Evolutionary conservation across 2,113 vertebrate species (phyloP).

Genomic region (Amblyornis subalaris): DNA sequence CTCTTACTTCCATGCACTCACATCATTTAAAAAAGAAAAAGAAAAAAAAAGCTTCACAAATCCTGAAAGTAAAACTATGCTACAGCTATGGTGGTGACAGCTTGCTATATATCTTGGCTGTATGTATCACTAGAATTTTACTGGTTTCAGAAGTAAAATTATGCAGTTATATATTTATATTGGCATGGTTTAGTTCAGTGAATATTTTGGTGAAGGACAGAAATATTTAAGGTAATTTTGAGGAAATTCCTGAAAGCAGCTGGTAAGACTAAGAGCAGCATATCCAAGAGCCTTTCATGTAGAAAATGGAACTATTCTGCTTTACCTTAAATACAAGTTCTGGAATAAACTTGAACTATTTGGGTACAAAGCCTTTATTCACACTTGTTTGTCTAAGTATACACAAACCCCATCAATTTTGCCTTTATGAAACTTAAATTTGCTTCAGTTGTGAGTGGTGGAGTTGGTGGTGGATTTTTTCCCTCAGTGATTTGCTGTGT

Average conservation of each 20-base stretch:
- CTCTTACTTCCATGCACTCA: neutral
- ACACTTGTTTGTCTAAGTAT: slow-evolving; percentile 12
- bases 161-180: neutral
- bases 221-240: neutral
- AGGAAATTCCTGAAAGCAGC: neutral
- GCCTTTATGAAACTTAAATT: neutral
- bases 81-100: neutral
- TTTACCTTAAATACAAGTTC: slow-evolving; percentile 43
- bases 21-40: neutral
- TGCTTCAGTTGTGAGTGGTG: neutral
- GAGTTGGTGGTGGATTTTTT: neutral
- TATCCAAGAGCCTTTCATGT: slow-evolving; percentile 23
- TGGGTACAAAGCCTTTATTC: slow-evolving; percentile 28
- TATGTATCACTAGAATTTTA: neutral
- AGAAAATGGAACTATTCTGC: slow-evolving; percentile 1
- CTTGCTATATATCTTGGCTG: neutral
- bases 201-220: neutral
- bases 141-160: slow-evolving; percentile 5
- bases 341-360: slow-evolving; percentile 60
- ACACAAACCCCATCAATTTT: neutral
- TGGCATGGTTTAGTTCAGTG: neutral
- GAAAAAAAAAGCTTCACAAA: neutral
- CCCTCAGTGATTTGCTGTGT: neutral
- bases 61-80: slow-evolving; percentile 48
- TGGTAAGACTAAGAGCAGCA: neutral